These are phyloP conservation scores for Procambarus virginalis DNA, from an alignment of 1,140 invertebrate genomes.

Conservation along the genomic window DNA sequence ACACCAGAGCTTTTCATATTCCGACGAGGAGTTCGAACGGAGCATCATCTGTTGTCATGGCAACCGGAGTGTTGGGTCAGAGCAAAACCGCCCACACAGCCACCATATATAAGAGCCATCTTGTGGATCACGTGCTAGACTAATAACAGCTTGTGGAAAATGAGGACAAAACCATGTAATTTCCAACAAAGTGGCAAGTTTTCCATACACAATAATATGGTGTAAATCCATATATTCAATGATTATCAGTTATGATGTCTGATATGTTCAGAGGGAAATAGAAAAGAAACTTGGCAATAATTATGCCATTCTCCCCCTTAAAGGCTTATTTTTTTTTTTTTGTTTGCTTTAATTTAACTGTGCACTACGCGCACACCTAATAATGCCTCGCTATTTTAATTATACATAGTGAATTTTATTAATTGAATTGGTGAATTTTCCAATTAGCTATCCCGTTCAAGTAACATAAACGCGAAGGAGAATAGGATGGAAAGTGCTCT, in stretches of 20 bases:
- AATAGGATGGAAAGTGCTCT: background rate
- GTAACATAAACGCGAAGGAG: conserved; percentile 14
- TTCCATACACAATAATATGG: conserved; percentile 60
- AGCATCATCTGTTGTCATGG: conserved; percentile 65
- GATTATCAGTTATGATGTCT: conserved; percentile 23
- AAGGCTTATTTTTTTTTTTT: conserved; percentile 5
- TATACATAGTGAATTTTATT: conserved; percentile 41
- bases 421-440: conserved; percentile 33
- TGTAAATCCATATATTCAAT: conserved; percentile 56
- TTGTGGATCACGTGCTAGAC: conserved; percentile 64
- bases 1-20: background rate
- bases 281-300: conserved; percentile 20
- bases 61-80: conserved; percentile 38
- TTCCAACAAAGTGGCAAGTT: conserved; percentile 59
- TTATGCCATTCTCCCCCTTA: background rate
- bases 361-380: conserved; percentile 23
- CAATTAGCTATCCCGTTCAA: conserved; percentile 46
- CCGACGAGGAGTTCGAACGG: conserved; percentile 26
- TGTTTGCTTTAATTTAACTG: conserved; percentile 27
- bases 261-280: conserved; percentile 3
- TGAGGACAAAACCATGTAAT: conserved; percentile 64
- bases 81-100: conserved; percentile 60
- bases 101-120: conserved; percentile 57
- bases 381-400: conserved; percentile 35
- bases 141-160: conserved; percentile 65